These are phyloP conservation scores for Drosophila pectinifera DNA, from an alignment of 1,140 invertebrate species.

Conservation along the genomic window DNA sequence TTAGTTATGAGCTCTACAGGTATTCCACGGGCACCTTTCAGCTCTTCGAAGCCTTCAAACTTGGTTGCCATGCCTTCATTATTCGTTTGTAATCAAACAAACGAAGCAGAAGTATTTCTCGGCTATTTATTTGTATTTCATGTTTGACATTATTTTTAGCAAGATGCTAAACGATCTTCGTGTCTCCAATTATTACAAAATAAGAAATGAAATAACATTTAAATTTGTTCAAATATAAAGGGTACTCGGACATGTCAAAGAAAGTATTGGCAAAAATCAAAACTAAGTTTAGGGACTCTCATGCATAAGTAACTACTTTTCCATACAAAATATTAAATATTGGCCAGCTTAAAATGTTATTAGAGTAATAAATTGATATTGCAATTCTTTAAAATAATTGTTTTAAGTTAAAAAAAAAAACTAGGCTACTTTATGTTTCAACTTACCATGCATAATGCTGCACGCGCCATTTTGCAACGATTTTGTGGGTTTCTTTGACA, in stretches of 20 bases:
- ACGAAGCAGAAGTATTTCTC: slow-evolving; percentile 52
- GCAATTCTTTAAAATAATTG: no score
- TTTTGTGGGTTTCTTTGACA: slow-evolving; percentile 60
- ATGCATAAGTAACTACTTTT: neutral
- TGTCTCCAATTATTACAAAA: slow-evolving; percentile 16
- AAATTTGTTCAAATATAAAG: neutral
- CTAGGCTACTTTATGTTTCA: slow-evolving; percentile 11
- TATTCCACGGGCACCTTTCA: slow-evolving; percentile 2
- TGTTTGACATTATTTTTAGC: slow-evolving; percentile 56
- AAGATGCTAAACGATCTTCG: slow-evolving; percentile 51
- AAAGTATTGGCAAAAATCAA: neutral
- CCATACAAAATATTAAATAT: neutral
- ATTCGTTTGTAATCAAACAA: slow-evolving; percentile 48
- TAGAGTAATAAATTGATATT: no score
- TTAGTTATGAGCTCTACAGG: slow-evolving; percentile 3
- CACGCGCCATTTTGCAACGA: slow-evolving; percentile 83
- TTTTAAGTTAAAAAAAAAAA: no score
- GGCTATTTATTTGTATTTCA: slow-evolving; percentile 62
- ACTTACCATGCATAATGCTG: slow-evolving; percentile 84
- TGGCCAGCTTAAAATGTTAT: neutral
- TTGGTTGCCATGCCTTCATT: slow-evolving; percentile 20
- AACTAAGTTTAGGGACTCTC: neutral
- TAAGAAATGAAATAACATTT: slow-evolving; percentile 22
- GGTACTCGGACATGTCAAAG: no score
- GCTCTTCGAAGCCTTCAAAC: slow-evolving; percentile 16